Evolutionary conservation across 2,113 vertebrate species (phyloP).

Genomic region (Scomber colias): DNA sequence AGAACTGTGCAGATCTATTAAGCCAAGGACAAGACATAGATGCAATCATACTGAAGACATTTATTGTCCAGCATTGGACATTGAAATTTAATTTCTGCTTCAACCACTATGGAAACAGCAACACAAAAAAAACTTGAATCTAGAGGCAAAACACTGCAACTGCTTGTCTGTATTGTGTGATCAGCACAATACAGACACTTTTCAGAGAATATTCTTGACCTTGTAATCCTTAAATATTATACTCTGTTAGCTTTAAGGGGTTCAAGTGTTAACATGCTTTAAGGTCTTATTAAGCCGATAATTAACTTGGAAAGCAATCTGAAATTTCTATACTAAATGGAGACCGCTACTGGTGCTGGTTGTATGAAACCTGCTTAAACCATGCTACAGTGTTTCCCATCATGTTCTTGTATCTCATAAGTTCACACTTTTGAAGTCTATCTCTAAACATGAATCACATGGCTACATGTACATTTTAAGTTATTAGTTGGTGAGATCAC

Average conservation of each 20-base stretch:
- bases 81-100: slow-evolving; percentile 4
- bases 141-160: neutral
- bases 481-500: too few species aligned
- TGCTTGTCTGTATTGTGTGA: neutral
- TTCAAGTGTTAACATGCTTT: neutral
- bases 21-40: slow-evolving; percentile 18
- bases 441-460: too few species aligned
- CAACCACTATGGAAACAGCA: neutral
- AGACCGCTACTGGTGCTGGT: too few species aligned
- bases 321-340: neutral
- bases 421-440: too few species aligned
- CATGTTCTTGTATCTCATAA: too few species aligned
- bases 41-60: slow-evolving; percentile 1
- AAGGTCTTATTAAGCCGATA: neutral
- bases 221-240: slow-evolving; percentile 1
- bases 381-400: neutral
- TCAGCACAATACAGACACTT: neutral
- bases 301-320: neutral
- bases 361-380: too few species aligned
- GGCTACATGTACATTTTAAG: too few species aligned
- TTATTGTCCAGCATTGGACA: slow-evolving; percentile 1
- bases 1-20: neutral
- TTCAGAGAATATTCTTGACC: neutral
- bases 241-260: neutral
- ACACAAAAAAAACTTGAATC: neutral